Evolutionary conservation across 2,888 invertebrate species (phyloP).

Genomic region (Phengaris arion): DNA sequence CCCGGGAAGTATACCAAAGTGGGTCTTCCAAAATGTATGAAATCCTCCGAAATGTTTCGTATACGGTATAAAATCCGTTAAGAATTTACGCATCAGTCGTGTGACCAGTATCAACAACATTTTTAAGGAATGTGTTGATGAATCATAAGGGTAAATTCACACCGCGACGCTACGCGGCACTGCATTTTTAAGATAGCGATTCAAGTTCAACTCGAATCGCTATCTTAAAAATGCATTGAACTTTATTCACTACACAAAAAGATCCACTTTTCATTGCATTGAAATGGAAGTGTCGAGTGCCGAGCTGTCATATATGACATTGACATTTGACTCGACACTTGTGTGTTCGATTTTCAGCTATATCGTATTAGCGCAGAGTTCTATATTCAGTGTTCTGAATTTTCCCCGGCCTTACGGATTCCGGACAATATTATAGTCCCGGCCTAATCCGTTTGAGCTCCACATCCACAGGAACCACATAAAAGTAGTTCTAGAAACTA

Average conservation of each 20-base stretch:
- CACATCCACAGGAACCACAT: background rate
- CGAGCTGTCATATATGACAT: no score
- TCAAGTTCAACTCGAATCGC: no score
- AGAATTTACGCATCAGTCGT: conserved; percentile 1
- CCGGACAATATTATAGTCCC: background rate
- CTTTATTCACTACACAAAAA: no score
- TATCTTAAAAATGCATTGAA: no score
- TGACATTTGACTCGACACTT: no score
- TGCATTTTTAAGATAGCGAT: background rate
- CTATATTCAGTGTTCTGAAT: no score
- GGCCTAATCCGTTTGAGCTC: background rate
- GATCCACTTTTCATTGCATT: no score
- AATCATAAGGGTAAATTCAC: no score
- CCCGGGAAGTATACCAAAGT: background rate
- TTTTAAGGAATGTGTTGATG: background rate
- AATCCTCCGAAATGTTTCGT: background rate
- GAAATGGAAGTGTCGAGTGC: no score
- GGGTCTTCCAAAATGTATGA: background rate
- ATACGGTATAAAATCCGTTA: background rate
- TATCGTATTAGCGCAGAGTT: no score
- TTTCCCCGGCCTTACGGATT: background rate
- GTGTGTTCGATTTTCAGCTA: no score
- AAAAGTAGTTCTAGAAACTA: conserved; percentile 4
- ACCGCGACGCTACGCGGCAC: background rate
- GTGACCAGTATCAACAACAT: background rate